phyloP scores from a whole-genome alignment of 2,888 invertebrate species.

The Chirona hameri region DNA sequence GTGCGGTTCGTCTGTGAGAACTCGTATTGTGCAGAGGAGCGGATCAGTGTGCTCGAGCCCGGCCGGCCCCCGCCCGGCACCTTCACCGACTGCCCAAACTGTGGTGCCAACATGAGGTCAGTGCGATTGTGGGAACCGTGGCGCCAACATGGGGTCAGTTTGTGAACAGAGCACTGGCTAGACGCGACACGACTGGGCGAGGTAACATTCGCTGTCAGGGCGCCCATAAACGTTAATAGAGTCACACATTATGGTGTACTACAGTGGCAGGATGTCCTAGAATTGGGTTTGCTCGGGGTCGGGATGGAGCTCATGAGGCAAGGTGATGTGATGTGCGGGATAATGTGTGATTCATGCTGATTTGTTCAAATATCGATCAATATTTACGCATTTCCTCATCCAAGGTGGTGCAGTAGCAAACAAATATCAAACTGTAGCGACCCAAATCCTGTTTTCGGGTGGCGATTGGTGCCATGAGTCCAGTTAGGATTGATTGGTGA shows the following conservation, averaged over 20 bases:
- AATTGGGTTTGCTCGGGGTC: no score
- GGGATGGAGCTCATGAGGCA: not conserved
- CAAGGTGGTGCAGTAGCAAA: no score
- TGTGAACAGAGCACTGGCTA: no score
- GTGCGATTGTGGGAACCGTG: not conserved
- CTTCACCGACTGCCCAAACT: not conserved
- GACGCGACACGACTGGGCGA: no score
- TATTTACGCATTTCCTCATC: not conserved
- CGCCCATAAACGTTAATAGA: no score
- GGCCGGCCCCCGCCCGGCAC: not conserved
- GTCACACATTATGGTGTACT: no score
- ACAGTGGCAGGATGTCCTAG: no score
- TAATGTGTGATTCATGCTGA: no score
- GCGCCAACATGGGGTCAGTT: no score
- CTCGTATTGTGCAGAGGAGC: conserved; percentile 11
- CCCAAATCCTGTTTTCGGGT: not conserved
- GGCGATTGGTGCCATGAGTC: not conserved
- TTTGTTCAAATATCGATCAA: not conserved
- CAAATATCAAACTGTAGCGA: no score
- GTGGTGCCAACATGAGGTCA: not conserved
- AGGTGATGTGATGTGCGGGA: not conserved
- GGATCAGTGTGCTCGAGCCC: not conserved
- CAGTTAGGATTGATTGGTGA: not conserved
- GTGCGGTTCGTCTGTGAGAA: not conserved
- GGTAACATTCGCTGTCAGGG: no score